Conservation (phyloP, 2,888 invertebrate species). For the Portevinia maculata region DNA sequence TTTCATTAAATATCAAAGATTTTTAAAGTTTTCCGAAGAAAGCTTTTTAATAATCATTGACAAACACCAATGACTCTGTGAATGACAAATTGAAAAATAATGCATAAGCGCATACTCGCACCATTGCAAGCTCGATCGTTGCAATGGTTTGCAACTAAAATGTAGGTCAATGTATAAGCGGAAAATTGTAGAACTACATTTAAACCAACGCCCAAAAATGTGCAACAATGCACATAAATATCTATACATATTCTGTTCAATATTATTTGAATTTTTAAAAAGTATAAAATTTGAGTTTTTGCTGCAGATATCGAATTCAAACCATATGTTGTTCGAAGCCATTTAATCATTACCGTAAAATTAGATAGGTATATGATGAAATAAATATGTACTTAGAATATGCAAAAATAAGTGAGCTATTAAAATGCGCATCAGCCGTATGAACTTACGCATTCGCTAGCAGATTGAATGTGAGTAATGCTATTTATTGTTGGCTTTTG, state of each 20-base stretch:
- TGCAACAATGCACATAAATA: conserved; percentile 46
- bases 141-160: conserved; percentile 62
- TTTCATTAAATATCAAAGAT: background rate
- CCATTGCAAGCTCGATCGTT: conserved; percentile 34
- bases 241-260: background rate
- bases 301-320: background rate
- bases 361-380: background rate
- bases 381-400: background rate
- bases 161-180: conserved; percentile 4
- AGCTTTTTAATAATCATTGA: conserved; percentile 47
- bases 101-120: conserved; percentile 61
- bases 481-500: conserved; percentile 56
- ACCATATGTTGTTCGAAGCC: background rate
- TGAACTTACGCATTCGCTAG: conserved; percentile 58
- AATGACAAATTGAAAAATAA: conserved; percentile 10
- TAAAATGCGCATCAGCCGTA: background rate
- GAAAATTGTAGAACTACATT: conserved; percentile 6
- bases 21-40: background rate
- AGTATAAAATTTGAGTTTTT: background rate
- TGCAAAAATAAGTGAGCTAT: background rate
- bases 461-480: conserved; percentile 48
- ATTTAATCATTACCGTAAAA: conserved; percentile 5
- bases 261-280: background rate
- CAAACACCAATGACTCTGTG: conserved; percentile 21
- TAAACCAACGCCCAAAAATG: conserved; percentile 56